Base-by-base conservation (phyloP, 2,797 vertebrate genomes). In the Xiphophorus birchmanni region DNA sequence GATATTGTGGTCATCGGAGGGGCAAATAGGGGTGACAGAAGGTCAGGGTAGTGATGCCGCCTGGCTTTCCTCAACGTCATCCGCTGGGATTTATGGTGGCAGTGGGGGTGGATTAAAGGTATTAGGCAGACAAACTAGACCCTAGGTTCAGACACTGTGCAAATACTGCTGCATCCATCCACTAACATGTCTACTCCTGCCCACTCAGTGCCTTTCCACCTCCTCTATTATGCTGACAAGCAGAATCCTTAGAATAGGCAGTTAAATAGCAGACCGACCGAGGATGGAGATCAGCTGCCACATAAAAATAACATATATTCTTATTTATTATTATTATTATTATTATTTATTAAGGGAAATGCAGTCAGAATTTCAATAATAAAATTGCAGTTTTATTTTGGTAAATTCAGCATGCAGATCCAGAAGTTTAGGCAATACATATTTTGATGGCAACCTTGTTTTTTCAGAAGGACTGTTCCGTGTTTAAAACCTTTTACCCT, bases 101-200 rank as follows among this genome's bases (percentile, higher is more conserved):
- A 26, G 80, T 60, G 72, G 83, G 87, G 80, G 69, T 73, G 81
- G 91, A 91, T 93, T 89, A 92, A 75, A 81, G 80, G 86, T 80
- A 88, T 91, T 92, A 88, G 63, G 32, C 76, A 48, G 84, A 76
- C 74, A 79, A 82, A 78, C 78, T 71, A 74, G 83, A 91, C 80
- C 80, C 81, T 81, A 78, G 78, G 58, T 86, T 78, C 77, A 90
- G 87, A 89, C 84, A 76, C 37, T 26, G 58, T 67, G 73, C 84
- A 83, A 90, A 80, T 82, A 79, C 87, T 72, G 11, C 73, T 75
- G 47, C 79, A 84, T 89, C 63, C 80, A 76, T 73, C 42, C 80
- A 76, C 82, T 42, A 29, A 65, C 76, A 78, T 11, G 15, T 76
- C n/a, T 12, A 26, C 63, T 21, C 48, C 50, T 81, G 58, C 75